phyloP scores from a whole-genome alignment of 2,888 invertebrate species.

The Tyria jacobaeae region DNA sequence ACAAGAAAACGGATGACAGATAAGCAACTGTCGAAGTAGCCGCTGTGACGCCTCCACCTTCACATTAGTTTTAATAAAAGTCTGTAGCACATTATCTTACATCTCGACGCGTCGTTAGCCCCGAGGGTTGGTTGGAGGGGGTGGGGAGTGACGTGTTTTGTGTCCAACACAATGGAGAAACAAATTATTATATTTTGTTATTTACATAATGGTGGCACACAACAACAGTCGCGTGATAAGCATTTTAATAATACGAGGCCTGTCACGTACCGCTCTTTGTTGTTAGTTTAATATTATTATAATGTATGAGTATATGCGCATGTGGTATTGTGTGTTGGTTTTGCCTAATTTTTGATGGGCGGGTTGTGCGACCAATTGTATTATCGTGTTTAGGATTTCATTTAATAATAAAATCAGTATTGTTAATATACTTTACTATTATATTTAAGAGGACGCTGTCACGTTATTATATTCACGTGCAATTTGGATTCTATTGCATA shows the following conservation, averaged over 20 bases:
- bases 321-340: constrained; percentile 12
- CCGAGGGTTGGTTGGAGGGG: constrained; percentile 17
- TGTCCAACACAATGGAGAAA: constrained; percentile 50
- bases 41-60: not conserved
- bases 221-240: constrained; percentile 54
- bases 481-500: too few relatives aligned
- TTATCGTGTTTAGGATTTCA: constrained; percentile 14
- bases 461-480: not conserved
- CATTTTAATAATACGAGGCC: constrained; percentile 47
- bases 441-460: not conserved
- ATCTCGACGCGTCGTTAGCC: constrained; percentile 49
- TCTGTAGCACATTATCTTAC: constrained; percentile 51
- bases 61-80: constrained; percentile 16
- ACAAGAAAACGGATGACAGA: not conserved
- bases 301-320: constrained; percentile 15
- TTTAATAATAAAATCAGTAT: not conserved
- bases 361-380: constrained; percentile 18
- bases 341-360: constrained; percentile 18
- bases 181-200: constrained; percentile 64
- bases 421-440: not conserved
- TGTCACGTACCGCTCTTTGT: constrained; percentile 45
- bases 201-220: constrained; percentile 62
- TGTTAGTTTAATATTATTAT: constrained; percentile 23
- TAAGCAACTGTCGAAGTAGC: constrained; percentile 2
- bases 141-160: constrained; percentile 47